Percentiles rank a stretch among this genome's conserved stretches.
phyloP scores from a whole-genome alignment of 2,113 vertebrate species.

The Leucoraja erinaceus region DNA sequence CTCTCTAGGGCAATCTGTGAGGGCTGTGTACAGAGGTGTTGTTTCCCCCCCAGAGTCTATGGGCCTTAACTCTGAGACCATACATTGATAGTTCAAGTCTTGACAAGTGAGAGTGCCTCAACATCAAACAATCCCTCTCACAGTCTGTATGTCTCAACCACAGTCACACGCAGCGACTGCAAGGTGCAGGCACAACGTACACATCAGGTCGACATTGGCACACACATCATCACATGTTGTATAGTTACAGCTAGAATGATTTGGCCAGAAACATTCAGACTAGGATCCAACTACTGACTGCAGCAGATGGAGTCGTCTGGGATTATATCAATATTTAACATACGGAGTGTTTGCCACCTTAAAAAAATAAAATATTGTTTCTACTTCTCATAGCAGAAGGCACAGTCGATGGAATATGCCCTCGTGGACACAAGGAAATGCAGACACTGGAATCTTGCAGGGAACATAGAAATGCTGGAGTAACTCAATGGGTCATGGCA shows the following conservation, averaged over 20 bases:
- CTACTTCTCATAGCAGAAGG: not conserved
- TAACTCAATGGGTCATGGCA: too few species aligned
- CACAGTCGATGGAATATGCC: not conserved
- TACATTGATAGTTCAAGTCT: too few species aligned
- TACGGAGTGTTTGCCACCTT: not conserved
- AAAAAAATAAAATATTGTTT: slow-evolving; percentile 4
- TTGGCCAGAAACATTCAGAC: not conserved
- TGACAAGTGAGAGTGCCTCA: too few species aligned
- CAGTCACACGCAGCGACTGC: not conserved
- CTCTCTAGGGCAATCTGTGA: too few species aligned
- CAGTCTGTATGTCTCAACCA: too few species aligned
- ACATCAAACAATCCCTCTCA: too few species aligned
- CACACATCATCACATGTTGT: not conserved
- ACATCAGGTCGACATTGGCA: not conserved
- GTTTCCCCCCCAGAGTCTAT: too few species aligned
- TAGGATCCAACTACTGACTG: not conserved
- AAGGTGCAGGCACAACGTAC: not conserved
- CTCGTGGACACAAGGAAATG: too few species aligned
- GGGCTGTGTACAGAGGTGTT: too few species aligned
- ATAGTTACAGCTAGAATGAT: not conserved
- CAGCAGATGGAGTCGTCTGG: not conserved
- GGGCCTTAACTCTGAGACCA: too few species aligned
- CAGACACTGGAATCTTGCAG: too few species aligned
- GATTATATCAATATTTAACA: not conserved
- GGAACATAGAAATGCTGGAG: too few species aligned